These are phyloP conservation scores for Silurus meridionalis DNA, from an alignment of 2,113 vertebrate genomes.

Conservation along the genomic window DNA sequence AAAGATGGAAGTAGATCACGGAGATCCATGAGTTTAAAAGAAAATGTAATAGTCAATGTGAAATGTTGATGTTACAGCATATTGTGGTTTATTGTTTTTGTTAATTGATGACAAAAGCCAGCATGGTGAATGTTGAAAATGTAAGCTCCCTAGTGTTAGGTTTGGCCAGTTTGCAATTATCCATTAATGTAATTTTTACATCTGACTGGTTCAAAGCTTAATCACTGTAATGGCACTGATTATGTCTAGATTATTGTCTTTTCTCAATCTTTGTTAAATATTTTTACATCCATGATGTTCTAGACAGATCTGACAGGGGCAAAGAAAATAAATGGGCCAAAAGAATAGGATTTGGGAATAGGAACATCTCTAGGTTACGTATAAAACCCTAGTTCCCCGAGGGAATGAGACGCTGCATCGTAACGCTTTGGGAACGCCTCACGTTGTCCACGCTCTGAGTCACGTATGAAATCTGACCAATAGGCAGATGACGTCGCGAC, in stretches of 20 bases:
- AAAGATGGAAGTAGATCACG: slow-evolving; percentile 3
- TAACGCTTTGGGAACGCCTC: no score
- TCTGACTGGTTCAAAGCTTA: not conserved
- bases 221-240: not conserved
- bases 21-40: not conserved
- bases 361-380: no score
- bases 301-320: not conserved
- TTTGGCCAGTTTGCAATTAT: not conserved
- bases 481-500: no score
- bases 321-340: not conserved
- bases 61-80: not conserved
- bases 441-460: no score
- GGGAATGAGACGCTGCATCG: no score
- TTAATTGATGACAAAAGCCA: not conserved
- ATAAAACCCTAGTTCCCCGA: no score
- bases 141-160: not conserved
- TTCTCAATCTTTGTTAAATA: not conserved
- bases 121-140: not conserved
- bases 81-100: not conserved
- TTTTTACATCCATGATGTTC: not conserved
- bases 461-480: no score
- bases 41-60: not conserved
- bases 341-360: not conserved
- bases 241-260: not conserved
- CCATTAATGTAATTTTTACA: not conserved